A percentile compares a stretch with the other conserved stretches of the same genome.
Conservation (phyloP, 2,113 vertebrate genomes). For the Cervus canadensis region DNA sequence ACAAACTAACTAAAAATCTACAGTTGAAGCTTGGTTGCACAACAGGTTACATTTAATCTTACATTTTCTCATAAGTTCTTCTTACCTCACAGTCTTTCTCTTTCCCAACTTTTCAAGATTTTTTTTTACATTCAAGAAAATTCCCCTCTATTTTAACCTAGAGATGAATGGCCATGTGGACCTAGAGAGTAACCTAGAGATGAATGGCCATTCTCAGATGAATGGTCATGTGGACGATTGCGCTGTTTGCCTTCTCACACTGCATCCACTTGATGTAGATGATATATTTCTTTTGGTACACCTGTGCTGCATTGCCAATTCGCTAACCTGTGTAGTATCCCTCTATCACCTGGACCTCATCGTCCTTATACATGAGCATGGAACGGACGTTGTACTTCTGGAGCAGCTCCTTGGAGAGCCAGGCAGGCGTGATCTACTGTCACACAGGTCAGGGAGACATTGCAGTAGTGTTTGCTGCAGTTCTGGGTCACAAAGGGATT, state of each 20-base stretch:
- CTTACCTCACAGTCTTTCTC: conserved; percentile 89
- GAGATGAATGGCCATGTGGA: background rate
- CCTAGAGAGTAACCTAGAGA: background rate
- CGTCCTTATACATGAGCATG: conserved; percentile 86
- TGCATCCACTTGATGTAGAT: background rate
- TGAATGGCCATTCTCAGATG: background rate
- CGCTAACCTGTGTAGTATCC: background rate
- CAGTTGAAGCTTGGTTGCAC: conserved; percentile 82
- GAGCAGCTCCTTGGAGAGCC: conserved; percentile 90
- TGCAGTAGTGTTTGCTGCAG: conserved; percentile 90
- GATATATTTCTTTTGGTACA: background rate
- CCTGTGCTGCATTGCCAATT: background rate
- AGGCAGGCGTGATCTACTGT: conserved; percentile 72
- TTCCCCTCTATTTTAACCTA: background rate
- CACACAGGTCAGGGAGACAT: conserved; percentile 90
- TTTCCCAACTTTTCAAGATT: background rate
- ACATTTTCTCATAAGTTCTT: conserved; percentile 94
- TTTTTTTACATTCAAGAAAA: conserved; percentile 87
- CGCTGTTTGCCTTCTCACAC: background rate
- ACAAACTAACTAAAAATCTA: conserved; percentile 70
- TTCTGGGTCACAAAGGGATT: conserved; percentile 91
- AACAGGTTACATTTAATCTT: conserved; percentile 84
- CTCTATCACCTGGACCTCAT: background rate
- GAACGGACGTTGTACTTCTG: conserved; percentile 93
- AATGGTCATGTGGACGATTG: background rate